These are phyloP conservation scores for Taxidea taxus DNA, from an alignment of 2,113 vertebrate species.

Conservation along the genomic window DNA sequence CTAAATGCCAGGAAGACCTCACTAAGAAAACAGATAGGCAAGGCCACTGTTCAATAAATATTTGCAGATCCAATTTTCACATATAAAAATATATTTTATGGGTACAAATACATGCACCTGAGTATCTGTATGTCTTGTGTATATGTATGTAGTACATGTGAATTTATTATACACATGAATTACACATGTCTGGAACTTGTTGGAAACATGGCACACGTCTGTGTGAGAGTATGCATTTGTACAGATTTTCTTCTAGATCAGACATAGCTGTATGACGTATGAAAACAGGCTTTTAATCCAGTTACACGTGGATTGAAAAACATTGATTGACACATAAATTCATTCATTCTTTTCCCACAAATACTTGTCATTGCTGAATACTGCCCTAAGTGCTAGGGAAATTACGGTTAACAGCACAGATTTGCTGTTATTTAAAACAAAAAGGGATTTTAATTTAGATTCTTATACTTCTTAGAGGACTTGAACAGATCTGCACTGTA, in stretches of 20 bases:
- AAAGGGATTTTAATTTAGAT: slow-evolving; percentile 7
- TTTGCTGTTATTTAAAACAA: not conserved
- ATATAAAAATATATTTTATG: not conserved
- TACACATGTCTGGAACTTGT: not conserved
- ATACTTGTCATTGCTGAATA: not conserved
- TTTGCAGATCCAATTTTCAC: not conserved
- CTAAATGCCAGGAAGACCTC: not conserved
- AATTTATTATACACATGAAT: not conserved
- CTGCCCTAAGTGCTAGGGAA: not conserved
- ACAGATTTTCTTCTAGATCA: not conserved
- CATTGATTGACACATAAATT: not conserved
- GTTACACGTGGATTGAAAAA: not conserved
- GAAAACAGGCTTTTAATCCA: not conserved
- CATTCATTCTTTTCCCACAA: not conserved
- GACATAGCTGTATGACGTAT: not conserved
- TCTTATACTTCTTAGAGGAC: not conserved
- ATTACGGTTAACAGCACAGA: not conserved
- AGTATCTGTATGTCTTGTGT: not conserved
- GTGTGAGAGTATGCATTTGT: not conserved
- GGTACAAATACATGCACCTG: not conserved
- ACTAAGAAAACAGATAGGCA: not conserved
- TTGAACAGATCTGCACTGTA: not conserved
- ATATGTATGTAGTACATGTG: not conserved
- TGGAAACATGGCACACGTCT: not conserved
- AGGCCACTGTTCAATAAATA: not conserved